Percentiles rank a stretch among this genome's conserved stretches.
Conservation (phyloP, 2,888 invertebrate genomes). For the Trisateles emortualis region DNA sequence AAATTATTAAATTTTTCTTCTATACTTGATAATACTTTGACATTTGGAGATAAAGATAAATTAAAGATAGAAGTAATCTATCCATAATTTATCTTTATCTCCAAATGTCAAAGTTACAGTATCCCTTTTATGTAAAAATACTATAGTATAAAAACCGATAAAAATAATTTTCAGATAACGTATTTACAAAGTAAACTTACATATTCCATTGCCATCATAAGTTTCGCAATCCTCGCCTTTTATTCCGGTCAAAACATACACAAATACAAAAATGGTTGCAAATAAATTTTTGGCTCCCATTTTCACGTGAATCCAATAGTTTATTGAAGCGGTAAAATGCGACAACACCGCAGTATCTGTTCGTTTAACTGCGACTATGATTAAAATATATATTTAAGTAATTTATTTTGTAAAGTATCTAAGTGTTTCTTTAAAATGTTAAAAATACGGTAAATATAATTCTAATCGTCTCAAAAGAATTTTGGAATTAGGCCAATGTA, state of each 20-base stretch:
- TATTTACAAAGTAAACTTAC: conserved; percentile 35
- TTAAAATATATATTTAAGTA: conserved; percentile 43
- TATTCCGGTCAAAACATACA: conserved; percentile 29
- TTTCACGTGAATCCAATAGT: conserved; percentile 42
- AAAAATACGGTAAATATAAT: no score
- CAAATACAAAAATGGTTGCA: conserved; percentile 34
- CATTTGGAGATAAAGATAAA: no score
- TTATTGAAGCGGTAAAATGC: conserved; percentile 43
- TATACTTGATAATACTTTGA: no score
- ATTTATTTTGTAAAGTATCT: conserved; percentile 15
- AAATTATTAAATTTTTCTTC: no score
- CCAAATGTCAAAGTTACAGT: no score
- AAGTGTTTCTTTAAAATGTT: no score
- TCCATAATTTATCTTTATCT: no score
- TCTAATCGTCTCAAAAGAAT: no score
- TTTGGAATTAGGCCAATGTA: no score
- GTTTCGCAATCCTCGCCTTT: conserved; percentile 43
- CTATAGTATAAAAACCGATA: no score
- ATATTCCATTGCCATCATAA: conserved; percentile 47
- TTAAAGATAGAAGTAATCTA: no score
- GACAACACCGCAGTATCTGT: conserved; percentile 32
- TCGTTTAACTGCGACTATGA: conserved; percentile 29
- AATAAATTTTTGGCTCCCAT: conserved; percentile 46
- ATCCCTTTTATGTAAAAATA: no score
- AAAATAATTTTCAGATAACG: not conserved